Evolutionary conservation across 1,140 invertebrate species (phyloP).

Genomic region (Pectinophora gossypiella): DNA sequence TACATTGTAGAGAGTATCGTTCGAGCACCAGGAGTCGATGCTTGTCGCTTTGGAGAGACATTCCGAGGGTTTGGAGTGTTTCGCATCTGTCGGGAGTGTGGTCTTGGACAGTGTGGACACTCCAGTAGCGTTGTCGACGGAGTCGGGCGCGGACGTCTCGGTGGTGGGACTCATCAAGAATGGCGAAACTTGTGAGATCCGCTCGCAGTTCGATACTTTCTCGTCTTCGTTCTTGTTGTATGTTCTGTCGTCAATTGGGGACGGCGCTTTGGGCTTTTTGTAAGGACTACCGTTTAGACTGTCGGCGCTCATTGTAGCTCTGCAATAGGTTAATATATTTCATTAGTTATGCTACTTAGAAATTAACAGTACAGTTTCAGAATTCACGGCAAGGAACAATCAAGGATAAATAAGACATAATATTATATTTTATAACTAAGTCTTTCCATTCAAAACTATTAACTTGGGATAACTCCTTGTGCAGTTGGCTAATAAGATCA

Average conservation of each 20-base stretch:
- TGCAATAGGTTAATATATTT: too few species aligned
- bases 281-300: constrained; percentile 62
- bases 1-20: constrained; percentile 78
- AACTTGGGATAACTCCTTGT: too few species aligned
- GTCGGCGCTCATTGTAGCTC: constrained; percentile 68
- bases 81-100: constrained; percentile 63
- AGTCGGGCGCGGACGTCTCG: constrained; percentile 54
- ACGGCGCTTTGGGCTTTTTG: constrained; percentile 31
- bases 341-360: too few species aligned
- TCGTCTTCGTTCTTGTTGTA: constrained; percentile 51
- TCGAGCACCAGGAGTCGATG: constrained; percentile 78
- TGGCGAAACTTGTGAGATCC: constrained; percentile 62
- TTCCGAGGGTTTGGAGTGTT: constrained; percentile 63
- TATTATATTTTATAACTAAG: too few species aligned
- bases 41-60: constrained; percentile 76
- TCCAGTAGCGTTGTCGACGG: constrained; percentile 46
- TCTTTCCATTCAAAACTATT: too few species aligned
- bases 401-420: too few species aligned
- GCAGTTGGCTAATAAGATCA: too few species aligned
- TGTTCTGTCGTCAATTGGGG: constrained; percentile 47
- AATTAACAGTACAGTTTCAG: too few species aligned
- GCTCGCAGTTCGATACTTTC: constrained; percentile 50
- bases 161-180: constrained; percentile 60
- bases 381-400: too few species aligned
- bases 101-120: constrained; percentile 62